Evolutionary conservation across 1,140 invertebrate genomes (phyloP), one percentile per base, ranked within the genome.

Genomic region (Drosophila ohnishii): DNA sequence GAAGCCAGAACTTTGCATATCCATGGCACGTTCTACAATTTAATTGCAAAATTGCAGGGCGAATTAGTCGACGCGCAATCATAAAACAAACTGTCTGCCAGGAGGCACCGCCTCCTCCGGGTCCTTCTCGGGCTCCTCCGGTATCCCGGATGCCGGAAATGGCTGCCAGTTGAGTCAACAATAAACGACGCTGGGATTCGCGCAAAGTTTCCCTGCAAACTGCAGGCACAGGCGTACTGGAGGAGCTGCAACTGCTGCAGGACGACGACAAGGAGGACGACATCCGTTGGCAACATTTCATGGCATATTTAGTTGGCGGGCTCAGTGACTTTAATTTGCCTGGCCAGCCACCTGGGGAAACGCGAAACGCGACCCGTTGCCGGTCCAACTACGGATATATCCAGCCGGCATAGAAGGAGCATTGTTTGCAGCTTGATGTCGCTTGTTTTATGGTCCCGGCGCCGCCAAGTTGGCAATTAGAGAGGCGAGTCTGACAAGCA

Each of bases 291-390:
- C 79, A 62, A 67, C 83, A 83, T 79, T 86, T 86, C 58, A 79
- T 59, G 63, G 71, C 67, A 79, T 76, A 83, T 79, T 86, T 83
- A 83, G 75, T 61, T 75, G 78, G 78, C 74, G 58, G 62, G 73
- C 73, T 62, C 70, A 70, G 71, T 81, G 83, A 87, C 83, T 86
- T 86, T 87, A 82, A 87, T 82, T 86, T 87, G 78, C 61, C 60
- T 79, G 45, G 73, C 70, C 63, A 30, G 59, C 75, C 66, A 73
- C 78, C 67, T 71, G 50, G 65, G 72, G 71, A 65, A 75, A 75
- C 48, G 59, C 25, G 37, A 34, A 51, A 32, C 16, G 25, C 28
- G 59, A 58, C 37, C 55, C 48, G 25, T 42, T 42, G 61, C 61
- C 71, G 30, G 50, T 40, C 48, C 61, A 9, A 51, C 61, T 50